Conservation (phyloP, 2,888 invertebrate species). For the Eucriotettix oculatus region DNA sequence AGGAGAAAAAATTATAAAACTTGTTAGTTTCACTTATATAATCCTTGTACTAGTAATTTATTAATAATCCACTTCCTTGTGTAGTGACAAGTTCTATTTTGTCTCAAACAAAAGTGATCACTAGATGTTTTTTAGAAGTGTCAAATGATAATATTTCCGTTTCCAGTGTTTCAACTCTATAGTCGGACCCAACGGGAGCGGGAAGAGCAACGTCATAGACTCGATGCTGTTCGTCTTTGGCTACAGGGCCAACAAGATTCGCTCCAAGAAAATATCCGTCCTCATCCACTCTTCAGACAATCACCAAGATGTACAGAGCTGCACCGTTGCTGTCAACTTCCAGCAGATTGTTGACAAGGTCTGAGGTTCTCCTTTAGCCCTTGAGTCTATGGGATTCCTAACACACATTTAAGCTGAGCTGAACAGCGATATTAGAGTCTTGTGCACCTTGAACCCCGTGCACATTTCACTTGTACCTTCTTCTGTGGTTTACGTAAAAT, state of each 20-base stretch:
- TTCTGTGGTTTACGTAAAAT: no score
- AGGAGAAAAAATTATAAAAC: no score
- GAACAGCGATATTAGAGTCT: no score
- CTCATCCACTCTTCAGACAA: constrained; percentile 83
- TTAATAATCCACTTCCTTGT: no score
- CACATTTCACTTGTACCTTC: no score
- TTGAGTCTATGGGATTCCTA: not conserved
- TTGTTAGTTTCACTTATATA: no score
- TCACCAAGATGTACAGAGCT: constrained; percentile 53
- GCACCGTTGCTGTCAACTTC: constrained; percentile 83
- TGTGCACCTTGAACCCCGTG: no score
- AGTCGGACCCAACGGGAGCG: constrained; percentile 96
- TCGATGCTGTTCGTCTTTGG: constrained; percentile 99
- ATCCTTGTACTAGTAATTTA: no score
- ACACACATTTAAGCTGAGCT: not conserved
- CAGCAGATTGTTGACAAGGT: constrained; percentile 63
- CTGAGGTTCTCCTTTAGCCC: no score
- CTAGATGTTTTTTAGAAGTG: no score
- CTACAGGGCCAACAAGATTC: constrained; percentile 84
- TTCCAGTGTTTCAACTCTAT: constrained; percentile 86
- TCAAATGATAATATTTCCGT: constrained; percentile 13
- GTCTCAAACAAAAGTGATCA: no score
- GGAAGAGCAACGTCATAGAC: constrained; percentile 98
- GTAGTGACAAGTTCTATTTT: no score
- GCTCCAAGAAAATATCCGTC: constrained; percentile 87